Conservation (phyloP, 2,888 invertebrate genomes). For the Dorcus hopei region DNA sequence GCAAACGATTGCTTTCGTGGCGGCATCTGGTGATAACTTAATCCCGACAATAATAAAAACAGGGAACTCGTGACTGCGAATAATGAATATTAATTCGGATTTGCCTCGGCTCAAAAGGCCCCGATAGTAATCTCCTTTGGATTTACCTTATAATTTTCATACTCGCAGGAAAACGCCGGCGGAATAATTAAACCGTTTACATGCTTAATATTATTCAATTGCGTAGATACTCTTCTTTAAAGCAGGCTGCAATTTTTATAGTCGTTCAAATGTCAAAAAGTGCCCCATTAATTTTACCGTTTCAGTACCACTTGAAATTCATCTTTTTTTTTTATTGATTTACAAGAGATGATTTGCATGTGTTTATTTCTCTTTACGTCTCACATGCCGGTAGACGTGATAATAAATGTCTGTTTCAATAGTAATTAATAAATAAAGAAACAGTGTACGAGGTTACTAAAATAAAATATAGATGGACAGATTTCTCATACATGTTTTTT, state of each 20-base stretch:
- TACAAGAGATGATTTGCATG: too few relatives aligned
- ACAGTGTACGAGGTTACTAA: too few relatives aligned
- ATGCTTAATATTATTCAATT: constrained; percentile 12
- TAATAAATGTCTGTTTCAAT: too few relatives aligned
- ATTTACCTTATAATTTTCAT: constrained; percentile 9
- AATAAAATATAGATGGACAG: too few relatives aligned
- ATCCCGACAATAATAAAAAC: constrained; percentile 12
- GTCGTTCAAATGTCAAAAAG: too few relatives aligned
- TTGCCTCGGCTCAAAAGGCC: constrained; percentile 9
- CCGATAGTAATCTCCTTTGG: constrained; percentile 6
- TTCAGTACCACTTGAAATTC: too few relatives aligned
- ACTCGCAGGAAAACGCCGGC: constrained; percentile 2
- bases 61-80: constrained; percentile 15
- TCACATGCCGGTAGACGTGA: too few relatives aligned
- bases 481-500: too few relatives aligned
- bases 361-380: too few relatives aligned
- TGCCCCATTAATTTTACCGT: too few relatives aligned
- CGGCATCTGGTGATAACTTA: constrained; percentile 10
- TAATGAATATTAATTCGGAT: constrained; percentile 17
- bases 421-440: too few relatives aligned
- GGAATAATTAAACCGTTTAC: constrained; percentile 16
- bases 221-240: not conserved
- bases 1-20: not conserved
- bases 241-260: not conserved
- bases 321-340: too few relatives aligned